Evolutionary conservation across 1,140 invertebrate genomes (phyloP).

Genomic region (Sinella curviseta): DNA sequence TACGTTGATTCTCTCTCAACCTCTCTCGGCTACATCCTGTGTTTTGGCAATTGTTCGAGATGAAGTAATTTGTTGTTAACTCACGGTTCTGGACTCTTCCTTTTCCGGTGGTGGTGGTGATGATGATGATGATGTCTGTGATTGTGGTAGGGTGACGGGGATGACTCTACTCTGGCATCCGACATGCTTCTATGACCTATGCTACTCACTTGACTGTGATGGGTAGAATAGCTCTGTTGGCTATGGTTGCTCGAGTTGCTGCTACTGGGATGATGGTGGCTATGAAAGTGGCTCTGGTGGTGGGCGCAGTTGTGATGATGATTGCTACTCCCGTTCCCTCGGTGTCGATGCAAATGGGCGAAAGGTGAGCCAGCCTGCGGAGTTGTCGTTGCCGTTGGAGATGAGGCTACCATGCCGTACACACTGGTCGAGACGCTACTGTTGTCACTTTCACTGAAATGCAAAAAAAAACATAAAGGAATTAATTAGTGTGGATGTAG

Average conservation of each 20-base stretch:
- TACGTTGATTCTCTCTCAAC: too few relatives aligned
- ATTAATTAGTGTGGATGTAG: neutral
- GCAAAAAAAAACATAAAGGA: neutral
- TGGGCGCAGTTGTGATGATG: slow-evolving; percentile 3
- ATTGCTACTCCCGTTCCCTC: neutral
- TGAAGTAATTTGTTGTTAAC: too few relatives aligned
- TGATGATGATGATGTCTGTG: slow-evolving; percentile 14
- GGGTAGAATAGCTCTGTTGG: slow-evolving; percentile 8
- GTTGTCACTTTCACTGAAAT: slow-evolving; percentile 17
- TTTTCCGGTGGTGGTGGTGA: slow-evolving; percentile 2
- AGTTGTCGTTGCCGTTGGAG: neutral
- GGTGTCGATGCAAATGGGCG: neutral
- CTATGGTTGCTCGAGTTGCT: neutral
- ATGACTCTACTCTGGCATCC: neutral
- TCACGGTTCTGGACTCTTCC: slow-evolving; percentile 9
- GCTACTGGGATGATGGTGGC: neutral
- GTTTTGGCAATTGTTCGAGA: too few relatives aligned
- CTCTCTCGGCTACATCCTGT: too few relatives aligned
- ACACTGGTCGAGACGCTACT: neutral
- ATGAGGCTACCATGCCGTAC: neutral
- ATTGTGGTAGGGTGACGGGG: neutral
- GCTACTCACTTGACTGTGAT: slow-evolving; percentile 1
- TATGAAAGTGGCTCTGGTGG: neutral
- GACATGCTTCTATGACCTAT: neutral
- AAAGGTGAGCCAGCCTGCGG: neutral